Percentiles rank a stretch among this genome's conserved stretches.
phyloP scores from a whole-genome alignment of 2,797 vertebrate genomes.

The Catharus ustulatus region DNA sequence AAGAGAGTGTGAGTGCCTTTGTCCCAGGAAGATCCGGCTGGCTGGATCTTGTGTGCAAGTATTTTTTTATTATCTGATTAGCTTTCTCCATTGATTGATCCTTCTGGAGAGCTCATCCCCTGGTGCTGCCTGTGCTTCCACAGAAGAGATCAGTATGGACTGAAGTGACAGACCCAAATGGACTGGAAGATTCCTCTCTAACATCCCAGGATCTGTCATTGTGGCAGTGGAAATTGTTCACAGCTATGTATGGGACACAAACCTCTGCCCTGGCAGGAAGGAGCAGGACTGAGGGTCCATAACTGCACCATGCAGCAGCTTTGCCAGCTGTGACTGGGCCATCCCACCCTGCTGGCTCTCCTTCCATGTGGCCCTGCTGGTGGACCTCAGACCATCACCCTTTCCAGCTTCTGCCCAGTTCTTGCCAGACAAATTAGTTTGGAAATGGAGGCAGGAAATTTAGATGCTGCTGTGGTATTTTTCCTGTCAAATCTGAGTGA shows the following conservation, averaged over 20 bases:
- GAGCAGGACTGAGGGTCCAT: neutral
- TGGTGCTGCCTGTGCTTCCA: neutral
- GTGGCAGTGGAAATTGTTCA: neutral
- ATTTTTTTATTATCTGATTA: neutral
- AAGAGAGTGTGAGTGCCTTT: constrained; percentile 41
- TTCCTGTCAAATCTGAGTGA: neutral
- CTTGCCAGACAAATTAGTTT: neutral
- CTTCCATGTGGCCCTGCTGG: neutral
- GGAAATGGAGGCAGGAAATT: neutral
- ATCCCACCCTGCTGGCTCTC: neutral
- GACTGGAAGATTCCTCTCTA: neutral
- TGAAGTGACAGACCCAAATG: neutral
- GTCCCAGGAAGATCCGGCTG: neutral
- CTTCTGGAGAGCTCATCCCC: neutral
- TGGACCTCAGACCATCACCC: neutral
- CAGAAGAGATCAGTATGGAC: neutral
- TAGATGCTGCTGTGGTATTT: neutral
- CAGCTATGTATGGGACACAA: neutral
- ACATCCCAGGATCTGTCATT: neutral
- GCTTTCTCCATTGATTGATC: neutral
- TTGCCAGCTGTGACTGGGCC: neutral
- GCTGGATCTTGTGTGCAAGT: neutral
- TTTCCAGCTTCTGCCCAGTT: neutral
- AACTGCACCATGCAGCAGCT: neutral
- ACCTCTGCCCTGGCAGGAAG: neutral